These are phyloP conservation scores for Drosophila antonietae DNA, from an alignment of 2,888 invertebrate species.

Conservation along the genomic window DNA sequence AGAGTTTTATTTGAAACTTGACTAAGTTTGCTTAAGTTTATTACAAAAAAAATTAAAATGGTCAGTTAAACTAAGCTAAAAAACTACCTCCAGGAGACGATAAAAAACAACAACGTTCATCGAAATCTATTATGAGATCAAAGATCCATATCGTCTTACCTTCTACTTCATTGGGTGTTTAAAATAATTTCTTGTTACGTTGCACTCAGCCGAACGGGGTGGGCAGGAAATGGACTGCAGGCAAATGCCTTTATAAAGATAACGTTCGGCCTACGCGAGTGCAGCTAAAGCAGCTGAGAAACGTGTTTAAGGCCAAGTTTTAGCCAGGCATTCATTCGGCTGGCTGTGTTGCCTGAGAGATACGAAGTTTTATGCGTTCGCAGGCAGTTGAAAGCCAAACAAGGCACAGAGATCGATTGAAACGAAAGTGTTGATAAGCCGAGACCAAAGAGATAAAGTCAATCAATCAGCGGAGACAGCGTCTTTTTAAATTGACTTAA, in stretches of 20 bases:
- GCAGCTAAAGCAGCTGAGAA: slow-evolving; percentile 24
- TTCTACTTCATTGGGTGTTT: slow-evolving; percentile 17
- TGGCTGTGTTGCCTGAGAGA: slow-evolving; percentile 33
- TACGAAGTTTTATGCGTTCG: slow-evolving; percentile 50
- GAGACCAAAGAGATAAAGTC: slow-evolving; percentile 65
- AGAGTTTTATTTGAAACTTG: background rate
- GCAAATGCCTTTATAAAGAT: slow-evolving; percentile 56
- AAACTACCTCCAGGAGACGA: background rate
- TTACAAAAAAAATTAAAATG: background rate
- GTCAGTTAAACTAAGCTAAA: too few relatives aligned
- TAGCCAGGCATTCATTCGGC: slow-evolving; percentile 34
- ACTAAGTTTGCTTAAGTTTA: background rate
- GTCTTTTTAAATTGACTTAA: slow-evolving; percentile 69
- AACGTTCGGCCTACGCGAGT: slow-evolving; percentile 51
- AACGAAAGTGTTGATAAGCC: slow-evolving; percentile 66
- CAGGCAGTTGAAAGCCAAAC: slow-evolving; percentile 62
- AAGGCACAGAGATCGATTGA: slow-evolving; percentile 45
- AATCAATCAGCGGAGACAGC: slow-evolving; percentile 74
- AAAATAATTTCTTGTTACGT: slow-evolving; percentile 23
- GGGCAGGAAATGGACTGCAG: slow-evolving; percentile 45
- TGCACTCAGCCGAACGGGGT: slow-evolving; percentile 10
- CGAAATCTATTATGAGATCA: slow-evolving; percentile 18
- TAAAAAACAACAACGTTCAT: background rate
- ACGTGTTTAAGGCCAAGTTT: slow-evolving; percentile 48
- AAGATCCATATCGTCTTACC: slow-evolving; percentile 6